Evolutionary conservation across 2,113 vertebrate species (phyloP).

Genomic region (Cavia aperea): DNA sequence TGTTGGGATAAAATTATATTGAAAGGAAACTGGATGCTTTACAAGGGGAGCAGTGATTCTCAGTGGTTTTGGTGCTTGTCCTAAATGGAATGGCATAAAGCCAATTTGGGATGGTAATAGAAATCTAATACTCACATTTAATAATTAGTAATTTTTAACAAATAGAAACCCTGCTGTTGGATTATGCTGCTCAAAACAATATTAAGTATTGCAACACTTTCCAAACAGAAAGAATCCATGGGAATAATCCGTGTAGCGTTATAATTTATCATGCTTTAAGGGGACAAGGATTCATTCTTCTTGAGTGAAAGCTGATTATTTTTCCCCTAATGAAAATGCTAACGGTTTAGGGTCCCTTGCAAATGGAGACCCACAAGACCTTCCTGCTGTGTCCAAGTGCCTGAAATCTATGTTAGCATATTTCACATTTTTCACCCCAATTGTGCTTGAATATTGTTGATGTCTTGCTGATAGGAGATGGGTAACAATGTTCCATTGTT

Average conservation of each 20-base stretch:
- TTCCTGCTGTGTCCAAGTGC: conserved; percentile 52
- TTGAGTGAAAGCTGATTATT: conserved; percentile 66
- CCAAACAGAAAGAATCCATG: conserved; percentile 31
- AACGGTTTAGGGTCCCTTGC: conserved; percentile 50
- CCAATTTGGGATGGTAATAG: not conserved
- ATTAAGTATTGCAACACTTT: conserved; percentile 13
- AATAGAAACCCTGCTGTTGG: conserved; percentile 43
- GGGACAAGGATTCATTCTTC: not conserved
- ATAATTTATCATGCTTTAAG: conserved; percentile 58
- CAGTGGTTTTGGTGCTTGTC: not conserved
- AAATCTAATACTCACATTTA: conserved; percentile 38
- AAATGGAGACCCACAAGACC: conserved; percentile 36
- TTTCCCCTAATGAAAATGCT: conserved; percentile 69
- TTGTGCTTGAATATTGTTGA: conserved; percentile 16
- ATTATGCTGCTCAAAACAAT: conserved; percentile 40
- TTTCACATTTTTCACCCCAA: conserved; percentile 45
- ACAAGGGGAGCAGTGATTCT: not conserved
- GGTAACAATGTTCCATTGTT: conserved; percentile 21
- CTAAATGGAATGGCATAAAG: not conserved
- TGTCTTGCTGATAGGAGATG: conserved; percentile 27
- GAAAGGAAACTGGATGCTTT: not conserved
- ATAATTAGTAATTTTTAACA: conserved; percentile 39
- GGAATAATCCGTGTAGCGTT: conserved; percentile 36
- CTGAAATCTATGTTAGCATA: conserved; percentile 54
- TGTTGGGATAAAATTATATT: conserved; percentile 25